Evolutionary conservation across 92 coral and sea anemone genomes (phyloP), one percentile per base, ranked within the genome.

Genomic region (Siderastrea siderea): DNA sequence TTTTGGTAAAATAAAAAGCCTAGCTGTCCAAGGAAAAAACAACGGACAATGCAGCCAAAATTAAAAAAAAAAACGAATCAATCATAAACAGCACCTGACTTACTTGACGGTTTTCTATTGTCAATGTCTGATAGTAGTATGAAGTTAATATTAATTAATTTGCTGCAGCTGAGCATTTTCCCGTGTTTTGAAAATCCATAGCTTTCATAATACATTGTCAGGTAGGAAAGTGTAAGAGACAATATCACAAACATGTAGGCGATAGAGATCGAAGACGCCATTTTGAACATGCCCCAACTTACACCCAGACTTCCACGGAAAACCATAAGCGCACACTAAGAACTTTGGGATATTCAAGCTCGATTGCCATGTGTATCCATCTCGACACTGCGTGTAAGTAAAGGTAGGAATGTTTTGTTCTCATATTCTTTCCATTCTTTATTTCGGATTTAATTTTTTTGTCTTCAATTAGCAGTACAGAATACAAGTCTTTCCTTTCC

Each of bases 11-110:
- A 80, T 55, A 4, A 51, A 80, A 43, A 66, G 76, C 12, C 85
- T 80, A 76, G 85, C 74, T 62, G 88, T 13, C 82, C 46, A 51
- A n/a, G 81, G 66, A 75, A 74, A 45, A 74, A 77, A 77, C 64
- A 77, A 78, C 79, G 55, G 71, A 84, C 88, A 84, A 75, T 82
- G 82, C 87, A 83, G 80, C 77, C 68, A 82, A 82, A 82, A 17
- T 52, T 5, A 69, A 55, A 70, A 68, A 82, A 82, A 52, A 82
- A 67, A 52, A 51, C 64, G 68, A 71, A 58, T 83, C 60, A 72
- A 47, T 45, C 79, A 72, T 60, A 72, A 83, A 74, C 74, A 44
- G 88, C 81, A 76, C 89, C 65, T 16, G 75, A 85, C 83, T 52
- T 85, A 47, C 83, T 47, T 75, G 83, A 55, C 58, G 67, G 82